Percentiles rank a stretch among this genome's conserved stretches.
These are phyloP conservation scores for Anagrus nilaparvatae DNA, from an alignment of 1,140 invertebrate species.

Conservation along the genomic window DNA sequence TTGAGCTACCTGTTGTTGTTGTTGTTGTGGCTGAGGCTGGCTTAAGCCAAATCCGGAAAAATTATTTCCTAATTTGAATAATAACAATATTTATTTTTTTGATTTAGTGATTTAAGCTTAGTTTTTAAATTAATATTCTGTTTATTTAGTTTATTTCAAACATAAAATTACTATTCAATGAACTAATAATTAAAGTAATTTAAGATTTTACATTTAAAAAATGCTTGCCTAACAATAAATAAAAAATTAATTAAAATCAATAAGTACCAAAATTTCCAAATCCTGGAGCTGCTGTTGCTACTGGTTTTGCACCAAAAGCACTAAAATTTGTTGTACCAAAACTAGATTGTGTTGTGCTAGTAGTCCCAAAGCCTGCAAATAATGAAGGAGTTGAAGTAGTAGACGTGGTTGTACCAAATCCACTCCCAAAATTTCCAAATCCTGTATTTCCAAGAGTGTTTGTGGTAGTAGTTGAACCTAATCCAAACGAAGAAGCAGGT, in stretches of 20 bases:
- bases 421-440: slow-evolving; percentile 30
- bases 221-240: not conserved
- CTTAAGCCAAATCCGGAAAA: slow-evolving; percentile 27
- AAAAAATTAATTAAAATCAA: not conserved
- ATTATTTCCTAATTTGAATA: slow-evolving; percentile 15
- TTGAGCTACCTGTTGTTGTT: slow-evolving; percentile 47
- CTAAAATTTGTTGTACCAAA: slow-evolving; percentile 46
- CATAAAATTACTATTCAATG: slow-evolving; percentile 5
- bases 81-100: slow-evolving; percentile 1
- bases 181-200: not conserved
- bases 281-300: slow-evolving; percentile 36
- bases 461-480: slow-evolving; percentile 32
- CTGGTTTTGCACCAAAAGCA: slow-evolving; percentile 40
- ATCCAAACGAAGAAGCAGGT: slow-evolving; percentile 37
- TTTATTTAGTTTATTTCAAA: not conserved
- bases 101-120: slow-evolving; percentile 20
- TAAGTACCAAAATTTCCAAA: slow-evolving; percentile 43
- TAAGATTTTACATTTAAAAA: not conserved
- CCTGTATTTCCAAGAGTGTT: slow-evolving; percentile 24
- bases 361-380: slow-evolving; percentile 32
- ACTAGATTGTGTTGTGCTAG: slow-evolving; percentile 30
- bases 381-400: slow-evolving; percentile 35
- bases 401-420: slow-evolving; percentile 33
- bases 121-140: not conserved
- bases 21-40: slow-evolving; percentile 41